These are phyloP conservation scores for Eidolon helvum DNA, from an alignment of 2,113 vertebrate genomes.

Conservation along the genomic window DNA sequence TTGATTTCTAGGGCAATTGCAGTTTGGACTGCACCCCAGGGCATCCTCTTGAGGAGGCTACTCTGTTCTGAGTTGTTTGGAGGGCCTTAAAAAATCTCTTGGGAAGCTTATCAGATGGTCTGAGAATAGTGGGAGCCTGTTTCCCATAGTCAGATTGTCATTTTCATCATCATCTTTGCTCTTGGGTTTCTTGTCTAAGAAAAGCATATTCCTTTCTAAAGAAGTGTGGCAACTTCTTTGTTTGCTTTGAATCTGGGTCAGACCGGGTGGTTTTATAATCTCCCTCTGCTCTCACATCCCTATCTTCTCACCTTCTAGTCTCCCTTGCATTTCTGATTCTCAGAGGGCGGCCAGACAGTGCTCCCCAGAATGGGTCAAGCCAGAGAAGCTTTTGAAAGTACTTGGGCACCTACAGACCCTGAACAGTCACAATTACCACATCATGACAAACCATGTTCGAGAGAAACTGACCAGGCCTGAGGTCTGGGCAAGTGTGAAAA, in stretches of 20 bases:
- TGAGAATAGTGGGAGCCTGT: background rate
- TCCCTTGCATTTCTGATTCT: background rate
- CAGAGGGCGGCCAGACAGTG: background rate
- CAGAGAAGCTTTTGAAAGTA: background rate
- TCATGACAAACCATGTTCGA: background rate
- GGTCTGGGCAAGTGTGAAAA: background rate
- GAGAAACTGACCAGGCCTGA: background rate
- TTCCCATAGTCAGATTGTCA: background rate
- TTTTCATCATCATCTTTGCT: background rate
- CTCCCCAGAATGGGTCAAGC: background rate
- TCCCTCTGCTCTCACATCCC: background rate
- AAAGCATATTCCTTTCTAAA: background rate
- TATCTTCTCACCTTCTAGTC: background rate
- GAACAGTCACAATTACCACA: background rate
- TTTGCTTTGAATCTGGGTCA: background rate
- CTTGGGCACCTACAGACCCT: background rate
- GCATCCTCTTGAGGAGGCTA: background rate
- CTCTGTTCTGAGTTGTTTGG: background rate
- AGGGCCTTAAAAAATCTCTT: background rate
- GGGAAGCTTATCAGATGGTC: constrained; percentile 42
- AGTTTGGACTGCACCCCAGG: background rate
- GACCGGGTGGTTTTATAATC: background rate
- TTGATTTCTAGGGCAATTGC: background rate
- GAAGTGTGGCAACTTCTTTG: background rate
- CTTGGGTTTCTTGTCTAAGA: background rate